Evolutionary conservation across 2,113 vertebrate genomes (phyloP).

Genomic region (Dipodomys merriami): DNA sequence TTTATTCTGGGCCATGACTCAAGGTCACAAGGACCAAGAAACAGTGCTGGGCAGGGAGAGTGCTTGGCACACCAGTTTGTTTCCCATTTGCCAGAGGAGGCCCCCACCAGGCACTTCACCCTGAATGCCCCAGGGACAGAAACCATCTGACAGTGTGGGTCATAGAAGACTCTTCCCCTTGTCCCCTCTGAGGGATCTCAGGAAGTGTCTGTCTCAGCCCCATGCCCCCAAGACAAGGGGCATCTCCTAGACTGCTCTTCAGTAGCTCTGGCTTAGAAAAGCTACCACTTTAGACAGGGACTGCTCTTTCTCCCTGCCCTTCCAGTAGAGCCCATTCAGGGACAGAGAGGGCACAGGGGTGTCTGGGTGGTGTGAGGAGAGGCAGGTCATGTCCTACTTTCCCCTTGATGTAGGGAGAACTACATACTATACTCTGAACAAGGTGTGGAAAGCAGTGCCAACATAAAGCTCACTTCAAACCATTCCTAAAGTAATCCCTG

Average conservation of each 20-base stretch:
- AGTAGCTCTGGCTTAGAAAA: neutral
- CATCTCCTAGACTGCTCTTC: neutral
- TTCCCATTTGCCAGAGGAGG: neutral
- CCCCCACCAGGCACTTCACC: neutral
- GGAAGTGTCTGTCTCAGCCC: neutral
- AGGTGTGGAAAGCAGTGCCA: neutral
- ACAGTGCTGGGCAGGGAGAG: neutral
- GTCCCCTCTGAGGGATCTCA: neutral
- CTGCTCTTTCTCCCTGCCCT: neutral
- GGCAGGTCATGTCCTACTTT: neutral
- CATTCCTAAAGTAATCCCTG: neutral
- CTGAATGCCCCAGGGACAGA: neutral
- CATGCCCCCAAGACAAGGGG: neutral
- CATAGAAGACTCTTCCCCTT: neutral
- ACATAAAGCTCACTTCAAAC: neutral
- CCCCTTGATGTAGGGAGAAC: neutral
- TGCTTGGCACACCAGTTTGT: neutral
- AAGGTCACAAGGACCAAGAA: neutral
- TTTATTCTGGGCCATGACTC: neutral
- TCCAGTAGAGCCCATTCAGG: neutral
- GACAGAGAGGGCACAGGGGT: neutral
- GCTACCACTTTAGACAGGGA: neutral
- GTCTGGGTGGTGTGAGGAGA: neutral
- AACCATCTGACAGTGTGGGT: neutral
- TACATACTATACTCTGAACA: neutral